Evolutionary conservation across 1,140 invertebrate genomes (phyloP), one percentile per base, ranked within the genome.

Genomic region (Adelges cooleyi): DNA sequence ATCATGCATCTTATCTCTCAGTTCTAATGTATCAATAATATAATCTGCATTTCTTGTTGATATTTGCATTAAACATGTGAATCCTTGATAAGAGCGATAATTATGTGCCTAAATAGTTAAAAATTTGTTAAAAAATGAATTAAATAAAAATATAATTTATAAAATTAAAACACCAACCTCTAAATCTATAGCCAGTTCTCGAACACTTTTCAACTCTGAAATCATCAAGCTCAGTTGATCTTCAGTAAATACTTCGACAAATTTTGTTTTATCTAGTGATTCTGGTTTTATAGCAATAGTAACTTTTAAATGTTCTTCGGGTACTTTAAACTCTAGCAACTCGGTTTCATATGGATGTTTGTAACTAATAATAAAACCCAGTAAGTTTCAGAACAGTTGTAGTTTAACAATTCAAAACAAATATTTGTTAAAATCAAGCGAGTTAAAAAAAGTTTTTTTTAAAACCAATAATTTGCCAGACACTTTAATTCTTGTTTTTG

Each of bases 51-150:
- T 77, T 36, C 79, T 70, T 1, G 93, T 95, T 1, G 93, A 95
- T 70, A 99, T 92, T 78, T 99, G 96, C 75, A 98, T 86, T 0
- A 98, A 76, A 74, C 95, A 98, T 0, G 92, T 95, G 42, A 88
- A 88, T 11, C 85, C 95, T 80, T 82, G 84, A 71, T 86, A 93
- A 4, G 83, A 82, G 67, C 90, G 77, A 71, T 91, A 93, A 1
- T 84, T 86, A 75, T 94, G 90, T 77, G 91, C 87, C 79, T 84
- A 70, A n/a, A 17, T 36, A 59, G n/a, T n/a, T n/a, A 62, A 49
- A 38, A 22, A 11, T 69, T 40, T 25, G 11, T 20, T 42, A 10
- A 66, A 9, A 0, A 27, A 67, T 13, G 11, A 9, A 40, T 53
- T 50, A 15, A 33, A 11, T n/a, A 20, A 18, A 5, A 17, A 52